phyloP scores from a whole-genome alignment of 2,888 invertebrate genomes.

The Scaptomyza polygonia region DNA sequence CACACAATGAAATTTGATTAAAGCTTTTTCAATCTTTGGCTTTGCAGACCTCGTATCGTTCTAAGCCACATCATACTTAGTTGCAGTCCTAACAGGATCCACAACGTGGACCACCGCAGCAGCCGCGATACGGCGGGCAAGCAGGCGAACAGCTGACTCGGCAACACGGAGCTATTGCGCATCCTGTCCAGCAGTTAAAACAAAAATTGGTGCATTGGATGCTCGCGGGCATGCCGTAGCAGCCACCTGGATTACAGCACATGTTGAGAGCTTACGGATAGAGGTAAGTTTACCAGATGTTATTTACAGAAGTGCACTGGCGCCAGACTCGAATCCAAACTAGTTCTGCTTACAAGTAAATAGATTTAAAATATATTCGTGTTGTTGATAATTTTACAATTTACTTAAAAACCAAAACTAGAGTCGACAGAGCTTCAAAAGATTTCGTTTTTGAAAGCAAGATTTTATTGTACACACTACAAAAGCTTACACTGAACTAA shows the following conservation, averaged over 20 bases:
- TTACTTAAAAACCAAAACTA: constrained; percentile 5
- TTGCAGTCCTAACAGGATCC: constrained; percentile 45
- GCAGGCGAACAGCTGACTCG: constrained; percentile 39
- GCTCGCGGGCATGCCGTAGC: constrained; percentile 49
- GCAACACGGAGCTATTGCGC: constrained; percentile 26
- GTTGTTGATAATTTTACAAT: too few relatives aligned
- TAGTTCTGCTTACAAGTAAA: background rate
- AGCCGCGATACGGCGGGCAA: constrained; percentile 55
- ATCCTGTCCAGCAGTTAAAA: constrained; percentile 68
- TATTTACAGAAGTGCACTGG: constrained; percentile 1
- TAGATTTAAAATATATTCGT: background rate
- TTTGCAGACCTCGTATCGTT: constrained; percentile 25
- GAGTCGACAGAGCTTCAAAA: constrained; percentile 23
- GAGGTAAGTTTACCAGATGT: constrained; percentile 4
- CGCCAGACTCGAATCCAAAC: constrained; percentile 4
- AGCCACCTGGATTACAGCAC: constrained; percentile 71
- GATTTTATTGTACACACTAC: constrained; percentile 48
- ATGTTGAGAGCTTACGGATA: constrained; percentile 49
- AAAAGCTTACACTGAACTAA: constrained; percentile 41
- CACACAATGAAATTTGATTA: background rate
- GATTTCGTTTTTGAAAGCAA: constrained; percentile 18
- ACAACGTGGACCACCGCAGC: constrained; percentile 56
- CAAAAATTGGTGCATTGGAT: constrained; percentile 71
- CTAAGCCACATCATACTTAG: constrained; percentile 24
- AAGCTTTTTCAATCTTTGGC: background rate